Evolutionary conservation across 2,113 vertebrate species (phyloP).

Genomic region (Trematomus loennbergii): DNA sequence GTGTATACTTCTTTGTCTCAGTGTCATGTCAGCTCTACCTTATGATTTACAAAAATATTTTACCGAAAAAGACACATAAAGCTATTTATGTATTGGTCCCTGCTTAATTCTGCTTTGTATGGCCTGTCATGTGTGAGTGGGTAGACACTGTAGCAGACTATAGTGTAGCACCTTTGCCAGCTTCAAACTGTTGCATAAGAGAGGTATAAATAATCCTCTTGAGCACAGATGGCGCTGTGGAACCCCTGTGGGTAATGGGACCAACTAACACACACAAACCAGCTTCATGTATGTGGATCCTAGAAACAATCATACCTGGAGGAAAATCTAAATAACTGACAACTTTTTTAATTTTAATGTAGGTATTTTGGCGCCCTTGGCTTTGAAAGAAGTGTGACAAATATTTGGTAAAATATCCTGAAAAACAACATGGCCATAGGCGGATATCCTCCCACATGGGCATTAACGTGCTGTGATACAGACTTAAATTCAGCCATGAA

Average conservation of each 20-base stretch:
- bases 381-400: too few species aligned
- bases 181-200: slow-evolving; percentile 49
- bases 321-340: not conserved
- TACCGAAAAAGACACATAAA: not conserved
- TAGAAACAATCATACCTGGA: not conserved
- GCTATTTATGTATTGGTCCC: not conserved
- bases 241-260: slow-evolving; percentile 35
- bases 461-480: too few species aligned
- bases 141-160: slow-evolving; percentile 41
- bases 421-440: too few species aligned
- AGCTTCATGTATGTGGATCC: not conserved
- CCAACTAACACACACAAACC: not conserved
- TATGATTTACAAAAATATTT: not conserved
- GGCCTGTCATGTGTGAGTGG: slow-evolving; percentile 26
- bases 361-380: too few species aligned
- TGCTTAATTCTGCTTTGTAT: not conserved
- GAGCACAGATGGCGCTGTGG: slow-evolving; percentile 49
- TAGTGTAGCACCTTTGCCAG: slow-evolving; percentile 23
- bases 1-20: not conserved
- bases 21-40: not conserved
- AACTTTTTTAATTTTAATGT: too few species aligned
- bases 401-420: too few species aligned
- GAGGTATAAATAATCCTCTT: slow-evolving; percentile 51
- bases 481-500: too few species aligned
- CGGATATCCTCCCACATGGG: too few species aligned